Evolutionary conservation across 2,797 vertebrate species (phyloP), one percentile per base, ranked within the genome.

Genomic region (Muscicapa striata): DNA sequence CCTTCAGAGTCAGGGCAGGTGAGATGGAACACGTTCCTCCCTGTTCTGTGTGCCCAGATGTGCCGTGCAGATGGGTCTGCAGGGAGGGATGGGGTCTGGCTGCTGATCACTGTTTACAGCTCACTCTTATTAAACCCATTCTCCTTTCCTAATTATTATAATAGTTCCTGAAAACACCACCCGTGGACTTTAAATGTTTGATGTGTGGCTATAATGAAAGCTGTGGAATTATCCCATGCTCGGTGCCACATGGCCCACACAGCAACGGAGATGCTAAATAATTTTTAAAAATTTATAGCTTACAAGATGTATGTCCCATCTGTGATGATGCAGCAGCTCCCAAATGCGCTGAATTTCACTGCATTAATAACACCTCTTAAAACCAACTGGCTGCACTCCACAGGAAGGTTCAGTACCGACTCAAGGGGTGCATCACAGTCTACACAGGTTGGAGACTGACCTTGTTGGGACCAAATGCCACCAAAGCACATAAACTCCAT

Each of bases 271-370:
- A 85, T n/a, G 64, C 78, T 90, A 82, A 96, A 97, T 96, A 91
- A 95, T 95, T 97, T 96, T 95, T 59, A 95, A 95, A 96, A 89
- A 97, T 94, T 95, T 95, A 96, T 96, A 80, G 94, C 93, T 92
- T 88, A 73, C 87, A 88, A 95, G 94, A 96, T 89, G 5, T 86
- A 96, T 96, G 90, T 84, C 93, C 96, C 96, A 96, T 97, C 95
- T 97, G 96, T 84, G 94, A 84, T 16, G 13, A 73, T 24, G 15
- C 87, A 94, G 85, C 75, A 73, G 81, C 87, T 96, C 94, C 95
- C 94, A 87, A 94, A 87, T 17, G 92, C 84, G 70, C 90, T 89
- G 43, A 22, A 96, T 95, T 91, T 92, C 94, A 84, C 92, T n/a
- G 78, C 89, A 86, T 82, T 92, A 94, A 96, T 87, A 94, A 52